Conservation (phyloP, 2,888 invertebrate genomes). For the Taphrorychus bicolor region DNA sequence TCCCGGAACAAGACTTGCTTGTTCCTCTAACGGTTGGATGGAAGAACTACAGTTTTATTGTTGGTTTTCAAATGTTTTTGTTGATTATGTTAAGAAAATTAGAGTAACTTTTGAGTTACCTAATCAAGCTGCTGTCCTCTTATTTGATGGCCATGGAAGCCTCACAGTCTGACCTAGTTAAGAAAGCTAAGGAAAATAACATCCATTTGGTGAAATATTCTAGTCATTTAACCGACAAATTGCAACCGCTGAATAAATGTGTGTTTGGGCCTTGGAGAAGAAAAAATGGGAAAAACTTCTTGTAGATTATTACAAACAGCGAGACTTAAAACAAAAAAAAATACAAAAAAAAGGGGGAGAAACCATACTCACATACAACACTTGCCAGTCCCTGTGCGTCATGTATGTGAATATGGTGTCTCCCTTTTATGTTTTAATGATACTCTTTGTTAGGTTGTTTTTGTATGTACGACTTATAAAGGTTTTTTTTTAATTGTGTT, state of each 20-base stretch:
- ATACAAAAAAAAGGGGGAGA: no score
- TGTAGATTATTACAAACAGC: no score
- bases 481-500: no score
- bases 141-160: constrained; percentile 41
- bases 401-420: no score
- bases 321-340: no score
- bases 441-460: no score
- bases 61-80: constrained; percentile 36
- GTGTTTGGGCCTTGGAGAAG: constrained; percentile 29
- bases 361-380: no score
- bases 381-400: no score
- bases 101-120: constrained; percentile 21
- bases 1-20: constrained; percentile 46
- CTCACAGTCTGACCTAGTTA: no score
- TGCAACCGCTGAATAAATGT: constrained; percentile 25
- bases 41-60: constrained; percentile 44
- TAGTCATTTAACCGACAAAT: constrained; percentile 38
- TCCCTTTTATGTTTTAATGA: no score
- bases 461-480: no score
- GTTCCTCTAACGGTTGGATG: constrained; percentile 48
- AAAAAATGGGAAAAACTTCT: constrained; percentile 34
- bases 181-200: constrained; percentile 33
- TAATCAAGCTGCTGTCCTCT: constrained; percentile 30
- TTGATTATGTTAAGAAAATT: constrained; percentile 24
- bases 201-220: constrained; percentile 35